phyloP scores from a whole-genome alignment of 2,797 vertebrate species.

The Lepilemur ruficaudatus region DNA sequence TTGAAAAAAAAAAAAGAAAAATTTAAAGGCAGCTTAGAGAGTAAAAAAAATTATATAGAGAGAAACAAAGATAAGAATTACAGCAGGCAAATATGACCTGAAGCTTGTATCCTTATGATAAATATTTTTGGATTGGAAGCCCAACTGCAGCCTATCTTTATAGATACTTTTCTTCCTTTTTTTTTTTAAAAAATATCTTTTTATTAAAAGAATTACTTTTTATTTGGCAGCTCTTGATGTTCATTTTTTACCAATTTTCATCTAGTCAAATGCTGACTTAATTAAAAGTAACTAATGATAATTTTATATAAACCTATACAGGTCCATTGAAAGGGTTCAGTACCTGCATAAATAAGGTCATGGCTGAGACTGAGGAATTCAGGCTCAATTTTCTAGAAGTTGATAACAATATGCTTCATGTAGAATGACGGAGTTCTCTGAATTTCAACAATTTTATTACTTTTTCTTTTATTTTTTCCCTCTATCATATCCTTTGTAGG shows the following conservation, averaged over 20 bases:
- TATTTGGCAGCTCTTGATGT: not conserved
- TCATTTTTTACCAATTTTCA: not conserved
- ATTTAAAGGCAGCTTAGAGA: not conserved
- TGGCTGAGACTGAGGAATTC: not conserved
- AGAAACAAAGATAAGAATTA: conserved; percentile 8
- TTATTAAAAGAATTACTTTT: not conserved
- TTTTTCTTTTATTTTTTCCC: not conserved
- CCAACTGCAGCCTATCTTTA: not conserved
- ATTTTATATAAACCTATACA: not conserved
- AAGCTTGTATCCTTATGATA: not conserved
- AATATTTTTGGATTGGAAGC: not conserved
- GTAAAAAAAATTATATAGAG: not conserved
- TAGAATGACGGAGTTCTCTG: not conserved
- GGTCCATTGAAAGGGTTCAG: not conserved
- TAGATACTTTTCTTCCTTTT: not conserved
- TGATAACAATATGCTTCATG: not conserved
- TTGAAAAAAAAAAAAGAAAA: not conserved
- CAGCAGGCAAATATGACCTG: not conserved
- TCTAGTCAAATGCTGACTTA: not conserved
- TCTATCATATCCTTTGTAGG: not conserved
- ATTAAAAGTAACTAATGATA: not conserved
- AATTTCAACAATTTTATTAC: not conserved
- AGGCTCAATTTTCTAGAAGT: not conserved
- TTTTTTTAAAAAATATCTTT: not conserved
- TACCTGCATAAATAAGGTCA: not conserved